Evolutionary conservation across 2,888 invertebrate species (phyloP).

Genomic region (Melanophora roralis): DNA sequence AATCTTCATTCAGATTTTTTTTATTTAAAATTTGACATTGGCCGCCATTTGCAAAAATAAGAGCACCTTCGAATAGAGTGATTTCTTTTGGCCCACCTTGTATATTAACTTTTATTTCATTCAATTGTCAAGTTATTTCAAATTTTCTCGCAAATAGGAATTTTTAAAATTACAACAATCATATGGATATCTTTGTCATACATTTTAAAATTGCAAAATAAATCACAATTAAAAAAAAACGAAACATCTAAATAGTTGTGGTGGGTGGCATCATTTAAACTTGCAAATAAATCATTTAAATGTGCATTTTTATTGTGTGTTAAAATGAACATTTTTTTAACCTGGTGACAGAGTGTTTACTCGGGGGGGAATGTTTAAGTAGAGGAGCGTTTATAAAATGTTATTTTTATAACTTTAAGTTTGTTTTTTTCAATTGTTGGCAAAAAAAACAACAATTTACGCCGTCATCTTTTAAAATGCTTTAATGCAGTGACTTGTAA

Average conservation of each 20-base stretch:
- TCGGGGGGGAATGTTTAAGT: too few species aligned
- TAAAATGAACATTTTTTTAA: slow-evolving; percentile 4
- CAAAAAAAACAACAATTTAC: not conserved
- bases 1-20: too few species aligned
- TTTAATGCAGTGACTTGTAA: slow-evolving; percentile 1
- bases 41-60: too few species aligned
- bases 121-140: too few species aligned
- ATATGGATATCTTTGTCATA: too few species aligned
- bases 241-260: slow-evolving; percentile 33
- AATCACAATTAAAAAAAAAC: not conserved
- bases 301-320: not conserved
- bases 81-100: too few species aligned
- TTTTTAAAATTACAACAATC: too few species aligned
- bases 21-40: too few species aligned
- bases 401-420: not conserved
- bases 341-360: not conserved
- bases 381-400: too few species aligned
- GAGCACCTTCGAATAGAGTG: too few species aligned
- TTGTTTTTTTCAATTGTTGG: slow-evolving; percentile 11
- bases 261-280: slow-evolving; percentile 41
- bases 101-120: too few species aligned
- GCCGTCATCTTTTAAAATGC: slow-evolving; percentile 1
- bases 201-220: slow-evolving; percentile 1
- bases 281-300: slow-evolving; percentile 36
- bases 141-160: too few species aligned